These are phyloP conservation scores for Porites evermanni DNA, from an alignment of 92 coral and sea anemone species.

Conservation along the genomic window DNA sequence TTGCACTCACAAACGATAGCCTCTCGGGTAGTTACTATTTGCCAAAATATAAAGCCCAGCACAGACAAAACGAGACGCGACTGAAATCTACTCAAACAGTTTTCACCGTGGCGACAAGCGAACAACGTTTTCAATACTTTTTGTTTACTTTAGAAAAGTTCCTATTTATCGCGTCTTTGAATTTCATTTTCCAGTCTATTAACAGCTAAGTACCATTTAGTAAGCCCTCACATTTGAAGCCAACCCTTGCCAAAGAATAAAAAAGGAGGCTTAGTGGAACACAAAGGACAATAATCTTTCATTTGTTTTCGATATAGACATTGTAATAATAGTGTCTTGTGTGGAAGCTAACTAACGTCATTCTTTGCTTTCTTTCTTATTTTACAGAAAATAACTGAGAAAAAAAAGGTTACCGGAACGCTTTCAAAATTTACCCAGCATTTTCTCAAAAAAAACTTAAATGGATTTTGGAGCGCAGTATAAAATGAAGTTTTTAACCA, in stretches of 20 bases:
- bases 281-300: constrained; percentile 8
- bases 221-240: background rate
- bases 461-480: too few species aligned
- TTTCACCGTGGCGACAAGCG: background rate
- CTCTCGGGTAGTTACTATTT: background rate
- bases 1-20: background rate
- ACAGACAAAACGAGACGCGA: background rate
- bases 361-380: too few species aligned
- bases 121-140: background rate
- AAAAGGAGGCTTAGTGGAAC: background rate
- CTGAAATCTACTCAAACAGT: background rate
- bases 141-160: background rate
- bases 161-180: background rate
- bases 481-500: too few species aligned
- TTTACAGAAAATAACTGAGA: too few species aligned
- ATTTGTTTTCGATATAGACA: background rate
- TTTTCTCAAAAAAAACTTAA: too few species aligned
- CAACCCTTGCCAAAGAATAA: constrained; percentile 9
- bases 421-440: too few species aligned
- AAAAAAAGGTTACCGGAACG: too few species aligned
- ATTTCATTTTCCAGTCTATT: constrained; percentile 13
- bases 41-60: background rate
- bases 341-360: too few species aligned
- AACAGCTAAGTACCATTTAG: constrained; percentile 7
- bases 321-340: too few species aligned